Evolutionary conservation across 2,113 vertebrate genomes (phyloP).

Genomic region (Piprites chloris): DNA sequence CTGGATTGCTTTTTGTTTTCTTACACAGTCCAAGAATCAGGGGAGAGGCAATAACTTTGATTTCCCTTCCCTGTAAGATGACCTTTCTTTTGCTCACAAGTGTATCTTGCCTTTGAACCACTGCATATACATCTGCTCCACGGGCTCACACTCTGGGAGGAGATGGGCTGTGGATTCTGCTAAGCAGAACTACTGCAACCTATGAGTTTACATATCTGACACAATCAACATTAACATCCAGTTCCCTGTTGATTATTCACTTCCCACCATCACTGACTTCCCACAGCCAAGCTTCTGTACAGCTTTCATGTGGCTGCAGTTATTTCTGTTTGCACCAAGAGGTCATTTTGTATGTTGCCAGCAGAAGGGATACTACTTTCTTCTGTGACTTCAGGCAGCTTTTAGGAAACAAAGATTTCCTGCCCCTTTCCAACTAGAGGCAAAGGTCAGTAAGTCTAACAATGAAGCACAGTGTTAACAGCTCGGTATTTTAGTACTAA

Average conservation of each 20-base stretch:
- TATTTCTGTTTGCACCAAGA: not conserved
- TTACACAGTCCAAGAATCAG: not conserved
- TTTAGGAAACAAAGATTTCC: slow-evolving; percentile 60
- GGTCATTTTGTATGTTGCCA: not conserved
- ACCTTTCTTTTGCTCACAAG: not conserved
- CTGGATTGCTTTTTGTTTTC: slow-evolving; percentile 3
- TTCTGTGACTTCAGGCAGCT: slow-evolving; percentile 42
- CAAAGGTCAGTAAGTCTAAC: slow-evolving; percentile 42
- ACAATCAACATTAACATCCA: not conserved
- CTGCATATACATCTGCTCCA: not conserved
- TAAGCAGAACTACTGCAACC: not conserved
- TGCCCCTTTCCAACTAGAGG: slow-evolving; percentile 39
- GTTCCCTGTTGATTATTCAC: not conserved
- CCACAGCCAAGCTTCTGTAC: not conserved
- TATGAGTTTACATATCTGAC: not conserved
- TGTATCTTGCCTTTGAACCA: not conserved
- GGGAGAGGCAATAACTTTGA: not conserved
- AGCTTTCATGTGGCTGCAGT: not conserved
- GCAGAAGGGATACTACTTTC: slow-evolving; percentile 21
- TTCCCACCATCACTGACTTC: not conserved
- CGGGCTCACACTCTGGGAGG: accelerated
- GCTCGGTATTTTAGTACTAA: not conserved
- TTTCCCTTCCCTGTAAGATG: not conserved
- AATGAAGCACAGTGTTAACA: slow-evolving; percentile 11
- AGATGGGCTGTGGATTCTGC: not conserved